These are phyloP conservation scores for Cryptosula pallasiana DNA, from an alignment of 2,888 invertebrate genomes.

Conservation along the genomic window DNA sequence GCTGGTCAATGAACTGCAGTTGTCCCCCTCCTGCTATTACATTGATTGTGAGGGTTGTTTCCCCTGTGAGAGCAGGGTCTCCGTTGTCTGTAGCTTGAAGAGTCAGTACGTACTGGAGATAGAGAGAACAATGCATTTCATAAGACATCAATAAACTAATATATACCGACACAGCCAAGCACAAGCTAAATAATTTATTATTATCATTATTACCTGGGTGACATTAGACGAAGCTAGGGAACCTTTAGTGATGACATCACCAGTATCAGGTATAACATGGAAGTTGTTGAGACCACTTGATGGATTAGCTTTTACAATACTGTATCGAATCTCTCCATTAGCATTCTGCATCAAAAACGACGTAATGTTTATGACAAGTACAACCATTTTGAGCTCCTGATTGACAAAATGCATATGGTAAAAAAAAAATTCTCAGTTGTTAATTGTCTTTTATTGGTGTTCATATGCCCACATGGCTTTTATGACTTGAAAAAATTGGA, in stretches of 20 bases:
- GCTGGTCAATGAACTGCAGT: not conserved
- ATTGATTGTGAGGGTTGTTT: constrained; percentile 19
- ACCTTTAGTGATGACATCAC: constrained; percentile 1
- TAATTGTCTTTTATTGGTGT: too few species aligned
- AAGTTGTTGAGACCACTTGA: not conserved
- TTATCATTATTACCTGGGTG: constrained; percentile 10
- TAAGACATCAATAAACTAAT: too few species aligned
- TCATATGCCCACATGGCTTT: too few species aligned
- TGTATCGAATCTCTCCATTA: constrained; percentile 13
- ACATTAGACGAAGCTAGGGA: not conserved
- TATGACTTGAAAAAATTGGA: too few species aligned
- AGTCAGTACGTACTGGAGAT: not conserved
- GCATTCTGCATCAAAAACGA: not conserved
- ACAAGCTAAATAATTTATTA: too few species aligned
- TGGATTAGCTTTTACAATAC: not conserved
- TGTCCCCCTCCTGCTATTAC: not conserved
- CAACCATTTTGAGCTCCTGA: too few species aligned
- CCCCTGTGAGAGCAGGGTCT: constrained; percentile 1
- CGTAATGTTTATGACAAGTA: too few species aligned
- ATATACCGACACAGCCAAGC: too few species aligned
- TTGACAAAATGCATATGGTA: too few species aligned
- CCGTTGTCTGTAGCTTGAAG: constrained; percentile 17
- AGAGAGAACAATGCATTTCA: not conserved
- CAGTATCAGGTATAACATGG: constrained; percentile 14
- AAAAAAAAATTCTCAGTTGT: too few species aligned